phyloP scores from a whole-genome alignment of 2,113 vertebrate genomes.

The Tetrao urogallus region DNA sequence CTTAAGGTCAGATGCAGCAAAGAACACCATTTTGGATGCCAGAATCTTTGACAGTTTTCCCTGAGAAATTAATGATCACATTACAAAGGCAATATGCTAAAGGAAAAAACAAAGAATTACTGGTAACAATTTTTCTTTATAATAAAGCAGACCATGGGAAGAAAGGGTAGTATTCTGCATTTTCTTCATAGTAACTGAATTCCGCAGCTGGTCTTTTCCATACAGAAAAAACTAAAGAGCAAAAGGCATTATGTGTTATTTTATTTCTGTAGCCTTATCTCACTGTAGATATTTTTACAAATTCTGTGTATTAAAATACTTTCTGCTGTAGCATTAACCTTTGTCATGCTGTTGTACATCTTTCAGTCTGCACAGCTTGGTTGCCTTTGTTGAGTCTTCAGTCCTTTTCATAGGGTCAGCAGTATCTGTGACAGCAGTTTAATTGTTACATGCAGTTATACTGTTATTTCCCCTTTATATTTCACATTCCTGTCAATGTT shows the following conservation, averaged over 20 bases:
- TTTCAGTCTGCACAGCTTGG: background rate
- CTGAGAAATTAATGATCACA: background rate
- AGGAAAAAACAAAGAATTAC: background rate
- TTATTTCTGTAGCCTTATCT: background rate
- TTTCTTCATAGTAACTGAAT: background rate
- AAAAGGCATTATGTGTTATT: background rate
- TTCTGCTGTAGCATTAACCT: background rate
- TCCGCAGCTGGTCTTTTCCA: background rate
- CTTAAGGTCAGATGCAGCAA: background rate
- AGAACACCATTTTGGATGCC: background rate
- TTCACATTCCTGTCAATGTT: constrained; percentile 61
- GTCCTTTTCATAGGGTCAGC: constrained; percentile 28
- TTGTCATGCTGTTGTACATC: background rate
- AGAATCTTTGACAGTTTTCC: background rate
- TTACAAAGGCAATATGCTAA: background rate
- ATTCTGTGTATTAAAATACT: background rate
- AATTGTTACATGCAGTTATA: constrained; percentile 76
- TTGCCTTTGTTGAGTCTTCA: constrained; percentile 3
- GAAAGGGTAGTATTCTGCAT: background rate
- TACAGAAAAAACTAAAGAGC: background rate
- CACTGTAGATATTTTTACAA: background rate
- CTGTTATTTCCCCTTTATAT: constrained; percentile 66
- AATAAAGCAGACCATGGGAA: background rate
- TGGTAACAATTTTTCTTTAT: background rate
- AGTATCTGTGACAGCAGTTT: constrained; percentile 72